Conservation (phyloP, 2,888 invertebrate genomes). For the Tribolium freemani region DNA sequence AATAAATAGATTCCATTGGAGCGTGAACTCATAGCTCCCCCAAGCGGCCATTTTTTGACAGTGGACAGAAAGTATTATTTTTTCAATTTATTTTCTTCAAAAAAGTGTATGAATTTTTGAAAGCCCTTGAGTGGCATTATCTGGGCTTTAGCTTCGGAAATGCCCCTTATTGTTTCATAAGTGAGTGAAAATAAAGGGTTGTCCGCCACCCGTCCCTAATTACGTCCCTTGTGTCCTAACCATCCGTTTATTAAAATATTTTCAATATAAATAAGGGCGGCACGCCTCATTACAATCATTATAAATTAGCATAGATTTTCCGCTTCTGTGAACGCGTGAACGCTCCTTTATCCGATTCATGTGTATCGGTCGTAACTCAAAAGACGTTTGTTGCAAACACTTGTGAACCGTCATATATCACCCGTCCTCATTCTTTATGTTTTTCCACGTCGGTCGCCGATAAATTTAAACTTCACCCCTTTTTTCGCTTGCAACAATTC, state of each 20-base stretch:
- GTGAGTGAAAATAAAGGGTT: constrained; percentile 30
- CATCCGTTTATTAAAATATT: constrained; percentile 59
- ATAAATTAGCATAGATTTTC: constrained; percentile 59
- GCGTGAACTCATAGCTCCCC: too few species aligned
- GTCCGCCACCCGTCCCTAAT: constrained; percentile 56
- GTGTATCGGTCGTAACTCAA: constrained; percentile 52
- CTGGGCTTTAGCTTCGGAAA: neutral
- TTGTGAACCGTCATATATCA: constrained; percentile 60
- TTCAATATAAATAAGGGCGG: constrained; percentile 60
- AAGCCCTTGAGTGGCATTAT: too few species aligned
- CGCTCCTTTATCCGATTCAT: constrained; percentile 34
- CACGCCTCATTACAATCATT: constrained; percentile 58
- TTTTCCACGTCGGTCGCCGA: constrained; percentile 46
- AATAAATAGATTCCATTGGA: too few species aligned
- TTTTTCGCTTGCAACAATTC: constrained; percentile 54
- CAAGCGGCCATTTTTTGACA: too few species aligned
- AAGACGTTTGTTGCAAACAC: constrained; percentile 59
- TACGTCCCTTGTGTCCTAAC: constrained; percentile 51
- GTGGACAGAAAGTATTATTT: too few species aligned
- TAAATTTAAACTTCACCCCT: constrained; percentile 62
- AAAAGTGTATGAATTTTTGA: too few species aligned
- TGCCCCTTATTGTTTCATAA: constrained; percentile 15
- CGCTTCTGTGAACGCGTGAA: constrained; percentile 38
- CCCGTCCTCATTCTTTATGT: constrained; percentile 12
- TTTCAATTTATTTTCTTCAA: too few species aligned